Conservation (phyloP, 2,113 vertebrate species). For the Excalfactoria chinensis region DNA sequence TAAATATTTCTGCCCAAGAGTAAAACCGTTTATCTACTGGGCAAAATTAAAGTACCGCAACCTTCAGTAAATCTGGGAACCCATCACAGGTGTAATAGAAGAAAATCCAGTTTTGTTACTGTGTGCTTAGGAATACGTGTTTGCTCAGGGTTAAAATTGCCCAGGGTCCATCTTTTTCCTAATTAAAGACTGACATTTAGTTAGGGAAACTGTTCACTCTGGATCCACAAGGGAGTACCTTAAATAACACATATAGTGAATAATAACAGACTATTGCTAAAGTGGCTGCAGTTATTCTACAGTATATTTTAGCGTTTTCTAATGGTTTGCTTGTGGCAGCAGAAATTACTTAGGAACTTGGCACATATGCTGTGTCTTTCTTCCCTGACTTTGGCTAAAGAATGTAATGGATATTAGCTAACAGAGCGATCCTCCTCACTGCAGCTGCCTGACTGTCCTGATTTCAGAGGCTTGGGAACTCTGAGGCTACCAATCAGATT, state of each 20-base stretch:
- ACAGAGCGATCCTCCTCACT: not conserved
- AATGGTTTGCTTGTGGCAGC: not conserved
- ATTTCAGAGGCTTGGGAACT: not conserved
- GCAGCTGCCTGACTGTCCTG: rapidly evolving
- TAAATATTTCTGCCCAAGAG: slow-evolving; percentile 6
- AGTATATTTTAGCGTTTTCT: not conserved
- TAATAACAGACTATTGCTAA: not conserved
- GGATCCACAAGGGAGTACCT: not conserved
- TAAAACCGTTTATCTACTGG: not conserved
- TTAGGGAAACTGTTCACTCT: not conserved
- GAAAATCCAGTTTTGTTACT: not conserved
- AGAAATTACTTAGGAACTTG: not conserved
- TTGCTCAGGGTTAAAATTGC: not conserved
- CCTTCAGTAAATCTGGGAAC: not conserved
- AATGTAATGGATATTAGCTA: not conserved
- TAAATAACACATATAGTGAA: not conserved
- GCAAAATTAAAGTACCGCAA: not conserved
- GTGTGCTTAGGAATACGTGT: not conserved
- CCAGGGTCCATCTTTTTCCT: not conserved
- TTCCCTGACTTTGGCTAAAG: not conserved
- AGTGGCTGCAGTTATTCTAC: not conserved
- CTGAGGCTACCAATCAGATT: not conserved
- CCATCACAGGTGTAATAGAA: not conserved
- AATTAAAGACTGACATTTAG: not conserved
- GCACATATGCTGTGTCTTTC: rapidly evolving